Evolutionary conservation across 2,113 vertebrate species (phyloP).

Genomic region (Dasyurus viverrinus): DNA sequence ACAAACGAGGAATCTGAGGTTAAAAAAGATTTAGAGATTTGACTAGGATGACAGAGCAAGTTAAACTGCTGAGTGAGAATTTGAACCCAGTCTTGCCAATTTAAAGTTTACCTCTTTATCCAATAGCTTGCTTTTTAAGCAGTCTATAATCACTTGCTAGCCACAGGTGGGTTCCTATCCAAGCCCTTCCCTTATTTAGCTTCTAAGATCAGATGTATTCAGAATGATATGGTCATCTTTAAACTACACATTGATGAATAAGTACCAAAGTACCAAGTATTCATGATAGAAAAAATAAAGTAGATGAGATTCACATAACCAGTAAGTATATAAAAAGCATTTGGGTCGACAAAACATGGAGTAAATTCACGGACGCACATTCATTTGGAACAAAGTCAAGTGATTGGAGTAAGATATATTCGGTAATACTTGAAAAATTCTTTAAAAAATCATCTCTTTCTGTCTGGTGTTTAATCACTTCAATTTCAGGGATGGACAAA

Average conservation of each 20-base stretch:
- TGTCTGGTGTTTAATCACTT: not conserved
- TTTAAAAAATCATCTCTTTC: not conserved
- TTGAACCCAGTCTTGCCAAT: not conserved
- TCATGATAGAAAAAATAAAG: not conserved
- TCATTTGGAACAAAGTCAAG: not conserved
- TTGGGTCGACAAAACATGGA: not conserved
- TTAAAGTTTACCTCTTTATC: not conserved
- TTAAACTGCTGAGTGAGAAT: not conserved
- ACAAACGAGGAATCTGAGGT: not conserved
- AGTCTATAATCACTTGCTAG: not conserved
- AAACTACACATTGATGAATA: not conserved
- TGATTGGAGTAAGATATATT: not conserved
- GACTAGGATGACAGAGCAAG: not conserved
- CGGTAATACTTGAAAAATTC: not conserved
- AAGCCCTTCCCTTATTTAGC: not conserved
- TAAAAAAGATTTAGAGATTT: not conserved
- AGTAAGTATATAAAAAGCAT: not conserved
- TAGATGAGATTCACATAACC: not conserved
- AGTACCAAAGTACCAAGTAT: not conserved
- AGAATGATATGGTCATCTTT: not conserved
- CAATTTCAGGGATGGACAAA: not conserved
- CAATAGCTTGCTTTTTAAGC: not conserved
- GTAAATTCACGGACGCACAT: not conserved
- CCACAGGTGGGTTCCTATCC: not conserved
- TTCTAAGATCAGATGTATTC: not conserved